phyloP scores from a whole-genome alignment of 2,113 vertebrate genomes.

The Plecturocebus donacophilus region DNA sequence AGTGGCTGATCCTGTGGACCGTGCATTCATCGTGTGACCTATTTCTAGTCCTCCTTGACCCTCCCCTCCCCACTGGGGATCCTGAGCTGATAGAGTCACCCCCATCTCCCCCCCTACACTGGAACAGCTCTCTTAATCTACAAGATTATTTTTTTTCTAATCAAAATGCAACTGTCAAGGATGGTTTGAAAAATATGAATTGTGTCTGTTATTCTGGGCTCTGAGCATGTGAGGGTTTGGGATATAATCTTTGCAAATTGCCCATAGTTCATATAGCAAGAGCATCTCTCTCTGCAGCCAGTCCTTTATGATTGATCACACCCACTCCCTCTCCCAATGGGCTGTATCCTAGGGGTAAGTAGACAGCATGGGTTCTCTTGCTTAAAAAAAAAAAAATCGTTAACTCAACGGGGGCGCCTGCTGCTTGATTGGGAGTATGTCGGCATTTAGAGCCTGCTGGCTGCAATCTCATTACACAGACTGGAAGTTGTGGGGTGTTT shows the following conservation, averaged over 20 bases:
- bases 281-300: not conserved
- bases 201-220: not conserved
- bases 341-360: not conserved
- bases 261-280: not conserved
- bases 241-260: not conserved
- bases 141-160: not conserved
- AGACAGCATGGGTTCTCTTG: constrained; percentile 43
- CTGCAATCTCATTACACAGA: constrained; percentile 13
- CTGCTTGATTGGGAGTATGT: not conserved
- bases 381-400: constrained; percentile 38
- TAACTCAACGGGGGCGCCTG: not conserved
- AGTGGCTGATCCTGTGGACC: accelerated
- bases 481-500: constrained; percentile 57
- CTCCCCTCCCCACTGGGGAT: not conserved
- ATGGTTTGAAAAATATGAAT: not conserved
- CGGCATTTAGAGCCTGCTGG: constrained; percentile 6
- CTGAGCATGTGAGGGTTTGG: not conserved
- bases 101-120: accelerated
- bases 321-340: not conserved
- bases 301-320: not conserved
- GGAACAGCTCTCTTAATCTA: not conserved
- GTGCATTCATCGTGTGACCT: not conserved
- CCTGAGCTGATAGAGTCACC: not conserved
- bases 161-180: not conserved
- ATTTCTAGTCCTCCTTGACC: not conserved